Base-by-base conservation (phyloP, 2,888 invertebrate species). In the Synergus japonicus region DNA sequence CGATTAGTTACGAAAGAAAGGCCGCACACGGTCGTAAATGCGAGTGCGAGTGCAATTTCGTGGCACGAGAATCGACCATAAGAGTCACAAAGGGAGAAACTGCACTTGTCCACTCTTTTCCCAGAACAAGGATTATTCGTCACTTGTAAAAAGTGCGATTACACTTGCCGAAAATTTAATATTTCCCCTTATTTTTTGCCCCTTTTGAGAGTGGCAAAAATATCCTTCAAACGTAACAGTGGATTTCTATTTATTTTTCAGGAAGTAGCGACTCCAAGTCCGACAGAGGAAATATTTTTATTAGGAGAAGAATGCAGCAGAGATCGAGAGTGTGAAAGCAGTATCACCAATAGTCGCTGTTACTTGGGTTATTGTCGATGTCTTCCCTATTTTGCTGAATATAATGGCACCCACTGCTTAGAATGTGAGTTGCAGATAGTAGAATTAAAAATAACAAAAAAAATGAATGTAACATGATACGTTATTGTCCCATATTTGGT, bases 301-400 rank as follows among this genome's bases (percentile, higher is more conserved):
- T 91, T 96, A 77, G 96, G 96, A 44, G 94, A 94, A 79, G 93
- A 93, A 83, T 97, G 96, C 90, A 93, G 93, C 84, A 92, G 93
- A 78, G 94, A 94, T 89, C 92, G 92, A 86, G 95, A 96, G 86
- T 97, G 97, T 91, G 93, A 93, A 84, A 93, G 93, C 66, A 91
- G 92, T 76, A 94, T 95, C 83, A 92, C 93, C 80, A 94, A 95
- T 88, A 94, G 96, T 83, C 94, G 94, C 83, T 96, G 96, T 91
- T 92, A 94, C 85, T 92, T 93, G 89, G 97, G 97, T 86, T 94
- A 94, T 85, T 97, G 97, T 93, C 94, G 95, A 81, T 97, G 97
- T 92, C 95, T 96, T 91, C 96, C 97, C 49, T 97, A 96, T 93
- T 97, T 95, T 92, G 97, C 97, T 54, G 94, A 94, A 90, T 95